These are phyloP conservation scores for Tricholaema leucomelas DNA, from an alignment of 2,113 vertebrate species.

Conservation along the genomic window DNA sequence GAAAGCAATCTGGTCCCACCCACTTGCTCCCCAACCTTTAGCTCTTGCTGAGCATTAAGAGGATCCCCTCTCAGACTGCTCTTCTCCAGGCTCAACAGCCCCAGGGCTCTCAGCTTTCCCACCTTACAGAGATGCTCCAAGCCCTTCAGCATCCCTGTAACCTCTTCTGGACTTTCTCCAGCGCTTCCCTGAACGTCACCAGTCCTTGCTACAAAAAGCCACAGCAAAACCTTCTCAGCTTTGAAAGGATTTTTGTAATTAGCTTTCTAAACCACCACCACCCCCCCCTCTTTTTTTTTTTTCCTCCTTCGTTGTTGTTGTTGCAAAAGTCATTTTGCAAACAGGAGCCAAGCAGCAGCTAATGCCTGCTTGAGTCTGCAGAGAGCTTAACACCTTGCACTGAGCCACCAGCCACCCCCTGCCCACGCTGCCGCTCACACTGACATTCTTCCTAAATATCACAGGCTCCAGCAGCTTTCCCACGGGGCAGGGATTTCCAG, in stretches of 20 bases:
- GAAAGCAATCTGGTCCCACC: no score
- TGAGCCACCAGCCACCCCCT: not conserved
- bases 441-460: not conserved
- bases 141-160: no score
- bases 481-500: not conserved
- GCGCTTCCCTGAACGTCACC: not conserved
- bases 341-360: not conserved
- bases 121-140: no score
- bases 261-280: not conserved
- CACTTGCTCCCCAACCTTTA: no score
- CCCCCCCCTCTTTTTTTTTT: no score
- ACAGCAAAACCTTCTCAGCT: not conserved
- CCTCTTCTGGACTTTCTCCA: no score
- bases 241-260: not conserved
- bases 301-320: no score
- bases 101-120: no score
- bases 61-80: no score
- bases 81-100: no score
- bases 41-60: no score
- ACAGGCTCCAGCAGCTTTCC: not conserved
- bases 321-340: not conserved
- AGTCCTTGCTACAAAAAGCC: not conserved
- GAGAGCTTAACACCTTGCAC: not conserved
- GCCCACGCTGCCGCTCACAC: not conserved
- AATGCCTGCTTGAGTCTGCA: not conserved